Base-by-base conservation (phyloP, 2,113 vertebrate species). In the Gadus macrocephalus region DNA sequence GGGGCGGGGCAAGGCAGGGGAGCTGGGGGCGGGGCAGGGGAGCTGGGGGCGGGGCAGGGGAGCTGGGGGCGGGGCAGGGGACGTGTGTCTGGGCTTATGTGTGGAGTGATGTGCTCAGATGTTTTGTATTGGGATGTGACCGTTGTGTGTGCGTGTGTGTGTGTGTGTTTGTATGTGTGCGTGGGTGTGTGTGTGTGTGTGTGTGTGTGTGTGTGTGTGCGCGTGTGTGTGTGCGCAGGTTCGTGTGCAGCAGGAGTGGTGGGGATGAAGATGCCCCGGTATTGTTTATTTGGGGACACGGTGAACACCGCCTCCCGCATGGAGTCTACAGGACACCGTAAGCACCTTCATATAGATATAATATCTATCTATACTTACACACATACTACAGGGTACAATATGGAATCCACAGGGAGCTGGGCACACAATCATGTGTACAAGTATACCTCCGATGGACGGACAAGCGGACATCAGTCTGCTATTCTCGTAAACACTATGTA, bases 181-280 rank as follows among this genome's bases (percentile, higher is more conserved):
- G 53, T 28, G 9, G 17, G 15, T 4, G 66, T 59, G 11, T 17
- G 19, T 38, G 7, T 16, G 53, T 62, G 59, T 62, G 5, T 62
- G 15, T 53, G 42, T 49, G 42, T 49, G 42, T 62, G 61, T 25
- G 42, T 12, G 42, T 49, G 42, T 49, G 42, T 49, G 42, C 14
- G 42, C 14, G 25, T 56, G 14, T 76, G 1, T 81, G 64, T 71
- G 56, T 73, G 70, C 73, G 3, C 64, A 98, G 96, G 96, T 70
- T 93, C 94, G 5, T 98, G 96, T 86, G 96, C 96, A 0, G 95
- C 96, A 4, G 96, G 95, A 53, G 95, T 98, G 0, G 96, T 98
- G 59, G 96, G 96, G 17, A 90, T 96, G 77, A 98, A 98, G 89
- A 98, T 98, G 96, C 96, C 96, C 75, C 95, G 96, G 66, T 98